Evolutionary conservation across 2,888 invertebrate species (phyloP).

Genomic region (Drosophila trichaetosa): DNA sequence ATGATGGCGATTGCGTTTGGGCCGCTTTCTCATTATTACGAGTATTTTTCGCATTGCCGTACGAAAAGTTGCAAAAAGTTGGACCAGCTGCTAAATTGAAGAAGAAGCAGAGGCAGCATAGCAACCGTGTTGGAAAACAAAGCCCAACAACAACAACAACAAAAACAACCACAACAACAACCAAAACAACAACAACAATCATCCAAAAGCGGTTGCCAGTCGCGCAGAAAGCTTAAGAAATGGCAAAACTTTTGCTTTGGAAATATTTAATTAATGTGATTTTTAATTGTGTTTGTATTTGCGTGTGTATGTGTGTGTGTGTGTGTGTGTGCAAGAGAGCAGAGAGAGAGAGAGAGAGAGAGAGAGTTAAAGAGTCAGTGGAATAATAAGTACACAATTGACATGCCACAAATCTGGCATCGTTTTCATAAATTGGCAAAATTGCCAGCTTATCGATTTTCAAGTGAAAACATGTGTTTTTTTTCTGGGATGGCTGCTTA

Average conservation of each 20-base stretch:
- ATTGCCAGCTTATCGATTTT: constrained; percentile 11
- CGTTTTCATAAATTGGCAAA: constrained; percentile 3
- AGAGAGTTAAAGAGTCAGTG: neutral
- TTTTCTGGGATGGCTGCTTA: constrained; percentile 2
- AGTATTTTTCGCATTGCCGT: constrained; percentile 76
- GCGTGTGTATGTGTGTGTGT: constrained; percentile 57
- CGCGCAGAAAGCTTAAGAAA: constrained; percentile 74
- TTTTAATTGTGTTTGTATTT: constrained; percentile 74
- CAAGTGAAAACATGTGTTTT: neutral
- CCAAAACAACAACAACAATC: neutral
- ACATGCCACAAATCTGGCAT: constrained; percentile 44
- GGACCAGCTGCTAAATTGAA: constrained; percentile 28
- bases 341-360: neutral
- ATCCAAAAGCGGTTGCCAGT: constrained; percentile 41
- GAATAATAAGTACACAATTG: neutral
- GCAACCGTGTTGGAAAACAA: constrained; percentile 63
- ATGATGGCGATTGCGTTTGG: constrained; percentile 72
- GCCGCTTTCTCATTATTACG: constrained; percentile 65
- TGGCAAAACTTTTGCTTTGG: constrained; percentile 75
- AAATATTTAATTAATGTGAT: constrained; percentile 81
- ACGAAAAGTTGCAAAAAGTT: constrained; percentile 76
- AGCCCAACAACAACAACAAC: constrained; percentile 38
- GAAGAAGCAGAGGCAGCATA: neutral
- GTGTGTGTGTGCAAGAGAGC: constrained; percentile 30
- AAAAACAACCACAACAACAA: constrained; percentile 9